Evolutionary conservation across 1,140 invertebrate genomes (phyloP).

Genomic region (Octopus bimaculoides): DNA sequence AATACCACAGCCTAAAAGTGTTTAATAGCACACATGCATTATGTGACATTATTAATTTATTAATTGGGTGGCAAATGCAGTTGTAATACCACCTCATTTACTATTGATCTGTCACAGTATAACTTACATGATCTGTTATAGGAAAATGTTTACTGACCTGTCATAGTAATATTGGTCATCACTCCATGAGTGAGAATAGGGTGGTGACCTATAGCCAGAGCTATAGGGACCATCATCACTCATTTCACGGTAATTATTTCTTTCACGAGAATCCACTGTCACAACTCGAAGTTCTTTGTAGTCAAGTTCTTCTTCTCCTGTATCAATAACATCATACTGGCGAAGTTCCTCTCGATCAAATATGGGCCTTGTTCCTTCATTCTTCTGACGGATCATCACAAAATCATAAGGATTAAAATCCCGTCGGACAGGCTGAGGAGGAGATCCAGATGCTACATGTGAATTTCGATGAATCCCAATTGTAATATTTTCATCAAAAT

Average conservation of each 20-base stretch:
- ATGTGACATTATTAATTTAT: no score
- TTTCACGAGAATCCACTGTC: background rate
- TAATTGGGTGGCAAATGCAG: no score
- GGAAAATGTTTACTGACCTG: background rate
- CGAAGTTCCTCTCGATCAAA: constrained; percentile 11
- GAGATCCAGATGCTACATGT: background rate
- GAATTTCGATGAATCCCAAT: constrained; percentile 3
- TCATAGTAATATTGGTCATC: constrained; percentile 3
- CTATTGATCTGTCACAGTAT: no score
- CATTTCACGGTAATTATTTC: background rate
- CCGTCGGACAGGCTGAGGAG: background rate
- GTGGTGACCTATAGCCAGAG: background rate
- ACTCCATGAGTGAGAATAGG: background rate
- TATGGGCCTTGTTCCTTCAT: background rate
- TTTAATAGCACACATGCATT: no score
- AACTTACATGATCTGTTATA: no score
- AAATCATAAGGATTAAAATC: constrained; percentile 8
- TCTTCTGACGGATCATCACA: constrained; percentile 10
- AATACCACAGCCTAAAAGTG: no score
- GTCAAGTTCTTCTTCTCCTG: background rate
- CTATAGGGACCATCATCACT: background rate
- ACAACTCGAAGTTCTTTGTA: constrained; percentile 5
- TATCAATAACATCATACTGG: background rate
- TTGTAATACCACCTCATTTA: no score
- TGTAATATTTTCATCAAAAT: constrained; percentile 10